Conservation (phyloP, 2,113 vertebrate species). For the Rhinolophus sinicus region DNA sequence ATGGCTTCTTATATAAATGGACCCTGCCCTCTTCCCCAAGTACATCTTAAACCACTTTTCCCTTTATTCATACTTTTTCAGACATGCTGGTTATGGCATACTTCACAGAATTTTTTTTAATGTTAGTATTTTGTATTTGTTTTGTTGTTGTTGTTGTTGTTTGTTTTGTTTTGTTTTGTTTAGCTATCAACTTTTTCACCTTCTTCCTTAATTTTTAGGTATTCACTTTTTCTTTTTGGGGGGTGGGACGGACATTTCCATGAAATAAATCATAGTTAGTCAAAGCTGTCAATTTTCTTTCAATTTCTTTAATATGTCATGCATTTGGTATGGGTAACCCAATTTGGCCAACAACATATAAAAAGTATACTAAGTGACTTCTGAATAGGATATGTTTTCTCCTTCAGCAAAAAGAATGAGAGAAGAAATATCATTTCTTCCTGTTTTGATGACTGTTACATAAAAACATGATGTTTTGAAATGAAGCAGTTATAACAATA, state of each 20-base stretch:
- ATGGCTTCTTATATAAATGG: not conserved
- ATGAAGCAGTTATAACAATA: not conserved
- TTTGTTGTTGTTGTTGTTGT: too few relatives aligned
- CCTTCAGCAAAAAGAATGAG: not conserved
- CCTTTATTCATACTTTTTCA: not conserved
- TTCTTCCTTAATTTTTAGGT: not conserved
- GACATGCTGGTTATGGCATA: not conserved
- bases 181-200: not conserved
- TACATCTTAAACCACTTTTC: not conserved
- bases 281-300: not conserved
- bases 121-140: not conserved
- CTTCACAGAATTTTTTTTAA: not conserved
- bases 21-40: not conserved
- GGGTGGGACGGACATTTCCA: too few relatives aligned
- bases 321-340: not conserved
- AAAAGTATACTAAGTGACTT: not conserved
- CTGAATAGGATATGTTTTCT: too few relatives aligned
- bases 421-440: not conserved
- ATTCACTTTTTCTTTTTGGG: not conserved
- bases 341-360: not conserved
- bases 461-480: constrained; percentile 4
- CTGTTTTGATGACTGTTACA: not conserved
- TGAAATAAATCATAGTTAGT: not conserved
- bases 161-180: not conserved
- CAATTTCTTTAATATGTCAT: not conserved